These are phyloP conservation scores for Rhopalosiphum nymphaeae DNA, from an alignment of 2,888 invertebrate species.

Conservation along the genomic window DNA sequence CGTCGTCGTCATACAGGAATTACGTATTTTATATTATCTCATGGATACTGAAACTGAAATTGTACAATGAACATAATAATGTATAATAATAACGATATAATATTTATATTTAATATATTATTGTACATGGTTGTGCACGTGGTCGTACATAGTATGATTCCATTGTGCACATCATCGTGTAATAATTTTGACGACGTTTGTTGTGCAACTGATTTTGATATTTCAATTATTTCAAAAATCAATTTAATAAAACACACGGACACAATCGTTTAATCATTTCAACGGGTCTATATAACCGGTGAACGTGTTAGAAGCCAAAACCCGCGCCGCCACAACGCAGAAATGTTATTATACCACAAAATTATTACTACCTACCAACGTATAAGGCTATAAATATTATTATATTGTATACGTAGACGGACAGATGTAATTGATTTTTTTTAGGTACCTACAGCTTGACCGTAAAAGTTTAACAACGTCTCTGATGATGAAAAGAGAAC, in stretches of 20 bases:
- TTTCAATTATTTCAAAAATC: slow-evolving; percentile 61
- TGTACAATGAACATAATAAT: neutral
- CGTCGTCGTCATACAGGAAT: neutral
- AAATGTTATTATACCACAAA: slow-evolving; percentile 37
- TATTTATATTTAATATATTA: neutral
- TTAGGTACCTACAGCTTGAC: neutral
- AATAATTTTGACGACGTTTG: slow-evolving; percentile 9
- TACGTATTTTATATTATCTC: neutral
- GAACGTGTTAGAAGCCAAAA: slow-evolving; percentile 23
- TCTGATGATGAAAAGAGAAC: neutral
- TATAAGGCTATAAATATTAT: neutral
- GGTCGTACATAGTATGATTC: neutral
- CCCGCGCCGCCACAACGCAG: neutral
- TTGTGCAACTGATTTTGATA: slow-evolving; percentile 50
- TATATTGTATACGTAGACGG: neutral
- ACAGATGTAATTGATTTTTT: neutral
- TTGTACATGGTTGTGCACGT: neutral
- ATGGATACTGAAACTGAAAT: neutral
- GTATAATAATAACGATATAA: neutral
- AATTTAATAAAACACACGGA: slow-evolving; percentile 55
- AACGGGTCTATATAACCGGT: neutral
- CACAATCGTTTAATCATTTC: slow-evolving; percentile 51
- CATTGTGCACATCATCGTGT: slow-evolving; percentile 12
- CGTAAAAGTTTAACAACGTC: neutral
- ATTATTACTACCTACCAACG: neutral